Percentiles rank a stretch among this genome's conserved stretches.
These are phyloP conservation scores for Spisula solida DNA, from an alignment of 2,888 invertebrate genomes.

Conservation along the genomic window DNA sequence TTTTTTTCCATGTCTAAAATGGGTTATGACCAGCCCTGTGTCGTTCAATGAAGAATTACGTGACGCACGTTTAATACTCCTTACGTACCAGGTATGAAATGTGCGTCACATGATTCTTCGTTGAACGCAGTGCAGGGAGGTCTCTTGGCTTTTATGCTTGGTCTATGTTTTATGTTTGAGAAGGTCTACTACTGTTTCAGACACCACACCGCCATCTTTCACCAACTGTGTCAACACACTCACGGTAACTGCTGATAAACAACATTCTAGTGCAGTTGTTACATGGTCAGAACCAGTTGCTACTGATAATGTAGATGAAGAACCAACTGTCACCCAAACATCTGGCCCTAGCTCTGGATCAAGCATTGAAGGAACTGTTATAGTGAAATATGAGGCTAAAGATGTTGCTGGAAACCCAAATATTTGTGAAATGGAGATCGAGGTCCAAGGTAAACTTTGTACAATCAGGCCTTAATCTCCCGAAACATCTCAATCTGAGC, in stretches of 20 bases:
- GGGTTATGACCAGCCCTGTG: no score
- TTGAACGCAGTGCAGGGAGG: no score
- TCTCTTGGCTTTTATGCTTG: no score
- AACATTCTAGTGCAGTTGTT: not conserved
- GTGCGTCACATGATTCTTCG: no score
- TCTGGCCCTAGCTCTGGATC: constrained; percentile 22
- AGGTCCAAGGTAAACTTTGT: constrained; percentile 34
- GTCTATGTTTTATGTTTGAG: not conserved
- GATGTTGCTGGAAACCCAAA: constrained; percentile 40
- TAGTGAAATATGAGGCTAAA: constrained; percentile 35
- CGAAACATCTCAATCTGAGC: no score
- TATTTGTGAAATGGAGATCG: constrained; percentile 26
- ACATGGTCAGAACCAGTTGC: not conserved
- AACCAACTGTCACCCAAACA: not conserved
- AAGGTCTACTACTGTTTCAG: not conserved
- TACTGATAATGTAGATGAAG: constrained; percentile 25
- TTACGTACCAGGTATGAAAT: no score
- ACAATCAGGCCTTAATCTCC: not conserved
- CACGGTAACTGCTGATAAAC: constrained; percentile 5
- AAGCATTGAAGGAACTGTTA: constrained; percentile 16
- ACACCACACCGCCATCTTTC: constrained; percentile 23
- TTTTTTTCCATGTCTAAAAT: no score
- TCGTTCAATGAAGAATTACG: no score
- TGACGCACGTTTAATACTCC: no score
- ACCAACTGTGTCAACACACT: not conserved